Evolutionary conservation across 2,797 vertebrate species (phyloP).

Genomic region (Megalops cyprinoides): DNA sequence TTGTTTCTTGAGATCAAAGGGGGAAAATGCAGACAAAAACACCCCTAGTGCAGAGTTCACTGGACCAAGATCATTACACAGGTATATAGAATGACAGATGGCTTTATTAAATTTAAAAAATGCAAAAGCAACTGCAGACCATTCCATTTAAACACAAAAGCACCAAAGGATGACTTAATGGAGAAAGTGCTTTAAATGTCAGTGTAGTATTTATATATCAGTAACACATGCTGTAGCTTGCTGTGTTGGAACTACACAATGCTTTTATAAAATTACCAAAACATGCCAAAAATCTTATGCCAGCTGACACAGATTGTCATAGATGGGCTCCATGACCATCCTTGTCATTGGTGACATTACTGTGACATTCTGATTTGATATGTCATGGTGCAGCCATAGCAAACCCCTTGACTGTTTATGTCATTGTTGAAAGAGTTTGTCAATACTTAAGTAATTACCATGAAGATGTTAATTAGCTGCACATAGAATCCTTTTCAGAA

Average conservation of each 20-base stretch:
- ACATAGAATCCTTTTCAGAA: neutral
- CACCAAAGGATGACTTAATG: neutral
- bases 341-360: neutral
- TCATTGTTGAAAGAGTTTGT: neutral
- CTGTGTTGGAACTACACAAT: neutral
- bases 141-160: no score
- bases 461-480: neutral
- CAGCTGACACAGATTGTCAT: neutral
- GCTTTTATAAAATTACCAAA: neutral
- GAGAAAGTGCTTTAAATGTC: neutral
- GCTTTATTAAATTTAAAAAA: no score
- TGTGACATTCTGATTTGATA: neutral
- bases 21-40: no score
- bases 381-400: neutral
- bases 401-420: neutral
- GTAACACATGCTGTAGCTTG: neutral
- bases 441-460: neutral
- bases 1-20: no score
- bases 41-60: no score
- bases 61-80: no score
- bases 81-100: no score
- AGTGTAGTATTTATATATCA: neutral
- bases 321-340: neutral
- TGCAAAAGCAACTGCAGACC: no score
- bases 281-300: neutral